Conservation (phyloP, 2,113 vertebrate species). For the Colossoma macropomum region DNA sequence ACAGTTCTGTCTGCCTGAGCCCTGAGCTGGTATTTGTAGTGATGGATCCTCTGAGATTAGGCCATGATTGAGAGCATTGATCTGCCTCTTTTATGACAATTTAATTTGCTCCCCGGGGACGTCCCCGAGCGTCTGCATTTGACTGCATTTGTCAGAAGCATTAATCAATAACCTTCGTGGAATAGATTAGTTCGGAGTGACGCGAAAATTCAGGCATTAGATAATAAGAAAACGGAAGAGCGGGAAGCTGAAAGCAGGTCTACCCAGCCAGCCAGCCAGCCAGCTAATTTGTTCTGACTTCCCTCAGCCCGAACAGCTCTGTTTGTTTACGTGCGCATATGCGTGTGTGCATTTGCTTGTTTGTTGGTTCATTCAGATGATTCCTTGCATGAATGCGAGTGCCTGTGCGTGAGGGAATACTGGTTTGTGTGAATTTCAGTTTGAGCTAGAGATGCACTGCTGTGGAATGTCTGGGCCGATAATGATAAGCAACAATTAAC, state of each 20-base stretch:
- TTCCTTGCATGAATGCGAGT: not conserved
- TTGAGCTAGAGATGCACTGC: no score
- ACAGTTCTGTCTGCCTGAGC: constrained; percentile 4
- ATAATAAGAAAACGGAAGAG: constrained; percentile 31
- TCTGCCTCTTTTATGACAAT: constrained; percentile 51
- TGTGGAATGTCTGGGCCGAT: no score
- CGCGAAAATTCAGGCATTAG: constrained; percentile 18
- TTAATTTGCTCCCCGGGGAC: constrained; percentile 50
- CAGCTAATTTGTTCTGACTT: constrained; percentile 2
- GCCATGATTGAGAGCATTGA: constrained; percentile 53
- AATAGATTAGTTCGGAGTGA: constrained; percentile 39
- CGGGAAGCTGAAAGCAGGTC: not conserved
- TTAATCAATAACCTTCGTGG: constrained; percentile 48
- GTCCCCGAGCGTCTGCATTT: not conserved
- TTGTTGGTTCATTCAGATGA: not conserved
- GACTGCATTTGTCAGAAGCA: constrained; percentile 41
- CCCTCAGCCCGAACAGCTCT: not conserved
- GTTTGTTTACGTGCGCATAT: constrained; percentile 8
- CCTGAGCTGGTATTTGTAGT: constrained; percentile 23
- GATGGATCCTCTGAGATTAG: constrained; percentile 41
- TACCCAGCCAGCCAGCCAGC: not conserved
- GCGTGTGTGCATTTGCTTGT: constrained; percentile 21
- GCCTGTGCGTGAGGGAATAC: not conserved
- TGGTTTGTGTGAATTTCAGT: no score
- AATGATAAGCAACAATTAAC: no score